Conservation (phyloP, 2,113 vertebrate species). For the Sialia sialis region DNA sequence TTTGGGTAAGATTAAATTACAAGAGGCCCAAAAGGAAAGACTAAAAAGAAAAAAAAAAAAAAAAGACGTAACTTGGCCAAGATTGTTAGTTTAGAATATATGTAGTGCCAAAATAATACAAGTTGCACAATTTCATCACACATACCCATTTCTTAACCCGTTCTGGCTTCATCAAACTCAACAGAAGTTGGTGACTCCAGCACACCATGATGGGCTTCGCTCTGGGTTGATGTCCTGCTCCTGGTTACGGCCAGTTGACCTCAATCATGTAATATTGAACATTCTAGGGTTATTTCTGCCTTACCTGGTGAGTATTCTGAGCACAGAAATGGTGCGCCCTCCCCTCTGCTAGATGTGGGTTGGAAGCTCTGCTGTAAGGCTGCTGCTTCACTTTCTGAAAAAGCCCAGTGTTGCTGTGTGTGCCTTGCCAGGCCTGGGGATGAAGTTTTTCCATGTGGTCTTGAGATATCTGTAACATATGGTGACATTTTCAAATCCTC, state of each 20-base stretch:
- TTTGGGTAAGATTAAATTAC: neutral
- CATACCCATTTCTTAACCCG: slow-evolving; percentile 17
- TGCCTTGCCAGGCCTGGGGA: neutral
- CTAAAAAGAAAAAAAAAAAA: neutral
- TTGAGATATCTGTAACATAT: neutral
- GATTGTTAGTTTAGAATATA: neutral
- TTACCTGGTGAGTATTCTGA: neutral
- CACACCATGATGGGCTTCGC: accelerated
- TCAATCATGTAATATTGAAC: neutral
- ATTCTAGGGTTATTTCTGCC: neutral
- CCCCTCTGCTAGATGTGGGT: accelerated
- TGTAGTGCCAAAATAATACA: slow-evolving; percentile 6
- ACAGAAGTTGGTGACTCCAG: neutral
- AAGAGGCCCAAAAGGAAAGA: neutral
- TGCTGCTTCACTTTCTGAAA: neutral
- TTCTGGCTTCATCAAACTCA: neutral
- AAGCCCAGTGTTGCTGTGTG: accelerated
- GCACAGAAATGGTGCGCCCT: neutral
- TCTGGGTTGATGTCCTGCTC: neutral
- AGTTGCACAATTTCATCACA: neutral
- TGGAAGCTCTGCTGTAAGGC: neutral
- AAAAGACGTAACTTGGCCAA: neutral
- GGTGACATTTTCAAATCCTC: neutral
- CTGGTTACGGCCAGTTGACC: neutral
- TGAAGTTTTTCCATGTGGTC: neutral